Evolutionary conservation across 92 coral and sea anemone genomes (phyloP).

Genomic region (Palythoa grandiflora): DNA sequence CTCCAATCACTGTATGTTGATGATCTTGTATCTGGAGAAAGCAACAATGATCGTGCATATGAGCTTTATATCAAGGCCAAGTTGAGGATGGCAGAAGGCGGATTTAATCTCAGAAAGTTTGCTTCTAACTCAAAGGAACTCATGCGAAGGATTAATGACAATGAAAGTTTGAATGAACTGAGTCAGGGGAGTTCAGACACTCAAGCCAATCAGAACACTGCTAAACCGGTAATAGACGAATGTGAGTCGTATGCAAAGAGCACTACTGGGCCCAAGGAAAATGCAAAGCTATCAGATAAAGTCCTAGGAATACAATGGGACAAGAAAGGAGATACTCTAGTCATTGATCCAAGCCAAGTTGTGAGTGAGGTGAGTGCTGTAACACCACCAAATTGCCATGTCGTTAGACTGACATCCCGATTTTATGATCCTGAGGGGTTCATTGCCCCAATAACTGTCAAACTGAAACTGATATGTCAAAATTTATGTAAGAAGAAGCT

Average conservation of each 20-base stretch:
- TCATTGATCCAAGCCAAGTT: neutral
- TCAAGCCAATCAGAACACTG: neutral
- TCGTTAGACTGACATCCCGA: conserved; percentile 39
- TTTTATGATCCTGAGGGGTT: conserved; percentile 40
- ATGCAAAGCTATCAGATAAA: neutral
- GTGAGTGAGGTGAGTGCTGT: conserved; percentile 9
- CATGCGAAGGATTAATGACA: neutral
- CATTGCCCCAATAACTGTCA: conserved; percentile 55
- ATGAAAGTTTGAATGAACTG: neutral
- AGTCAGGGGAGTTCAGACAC: neutral
- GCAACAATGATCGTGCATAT: neutral
- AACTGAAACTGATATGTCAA: conserved; percentile 53
- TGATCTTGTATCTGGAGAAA: neutral
- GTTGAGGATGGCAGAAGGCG: neutral
- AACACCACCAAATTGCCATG: conserved; percentile 40
- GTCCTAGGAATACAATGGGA: neutral
- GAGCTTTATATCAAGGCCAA: neutral
- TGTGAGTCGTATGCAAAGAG: neutral
- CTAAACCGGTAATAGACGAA: neutral
- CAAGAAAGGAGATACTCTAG: neutral
- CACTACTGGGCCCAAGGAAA: neutral
- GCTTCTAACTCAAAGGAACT: neutral
- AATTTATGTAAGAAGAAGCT: conserved; percentile 34
- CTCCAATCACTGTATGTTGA: neutral
- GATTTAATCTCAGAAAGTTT: neutral